A percentile compares a stretch with the other conserved stretches of the same genome.
phyloP scores from a whole-genome alignment of 1,140 invertebrate species.

The Euschistus heros region DNA sequence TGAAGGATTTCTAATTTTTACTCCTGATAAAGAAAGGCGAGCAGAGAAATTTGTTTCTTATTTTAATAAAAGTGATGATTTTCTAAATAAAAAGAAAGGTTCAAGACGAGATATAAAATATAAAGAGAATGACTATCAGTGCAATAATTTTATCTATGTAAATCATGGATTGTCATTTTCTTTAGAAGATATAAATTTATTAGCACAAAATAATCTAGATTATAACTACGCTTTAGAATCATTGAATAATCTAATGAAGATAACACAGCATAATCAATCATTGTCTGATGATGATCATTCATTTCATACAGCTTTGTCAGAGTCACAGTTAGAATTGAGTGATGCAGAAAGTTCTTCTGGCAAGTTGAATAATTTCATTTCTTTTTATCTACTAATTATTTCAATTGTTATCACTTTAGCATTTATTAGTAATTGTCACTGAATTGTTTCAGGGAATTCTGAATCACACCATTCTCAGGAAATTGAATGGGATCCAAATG shows the following conservation, averaged over 20 bases:
- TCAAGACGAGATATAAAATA: background rate
- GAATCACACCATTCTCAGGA: background rate
- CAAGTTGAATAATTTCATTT: background rate
- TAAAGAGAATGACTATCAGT: background rate
- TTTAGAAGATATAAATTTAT: slow-evolving; percentile 13
- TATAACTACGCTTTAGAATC: slow-evolving; percentile 20
- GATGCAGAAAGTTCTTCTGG: slow-evolving; percentile 4
- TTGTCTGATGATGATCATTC: slow-evolving; percentile 14
- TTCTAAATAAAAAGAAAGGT: background rate
- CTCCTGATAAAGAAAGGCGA: background rate
- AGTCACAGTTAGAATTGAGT: background rate
- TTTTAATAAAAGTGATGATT: slow-evolving; percentile 3
- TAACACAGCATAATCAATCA: slow-evolving; percentile 10
- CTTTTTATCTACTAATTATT: background rate
- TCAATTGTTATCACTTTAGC: background rate
- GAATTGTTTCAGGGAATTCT: background rate
- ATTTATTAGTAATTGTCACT: background rate
- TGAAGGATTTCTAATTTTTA: background rate
- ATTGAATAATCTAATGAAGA: slow-evolving; percentile 11
- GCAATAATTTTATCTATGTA: slow-evolving; percentile 11
- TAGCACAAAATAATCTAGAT: slow-evolving; percentile 8
- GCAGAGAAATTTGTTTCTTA: background rate
- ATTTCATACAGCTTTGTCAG: slow-evolving; percentile 15
- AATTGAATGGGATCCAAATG: background rate
- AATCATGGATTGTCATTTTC: slow-evolving; percentile 21